Evolutionary conservation across 2,888 invertebrate genomes (phyloP).

Genomic region (Noctua comes): DNA sequence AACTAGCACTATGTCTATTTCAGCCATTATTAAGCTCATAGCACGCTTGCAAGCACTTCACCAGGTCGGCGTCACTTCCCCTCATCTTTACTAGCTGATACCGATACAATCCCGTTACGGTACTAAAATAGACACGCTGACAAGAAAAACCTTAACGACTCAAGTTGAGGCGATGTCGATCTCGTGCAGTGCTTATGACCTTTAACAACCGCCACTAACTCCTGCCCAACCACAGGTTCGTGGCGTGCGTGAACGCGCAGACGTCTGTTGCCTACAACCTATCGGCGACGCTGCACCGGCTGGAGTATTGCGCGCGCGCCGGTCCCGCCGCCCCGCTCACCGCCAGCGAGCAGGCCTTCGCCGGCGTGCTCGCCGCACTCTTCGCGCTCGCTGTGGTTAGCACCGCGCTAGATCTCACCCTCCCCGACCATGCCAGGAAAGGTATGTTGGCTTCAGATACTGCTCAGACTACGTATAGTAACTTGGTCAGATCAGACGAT

Average conservation of each 20-base stretch:
- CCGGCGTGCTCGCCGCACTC: conserved; percentile 74
- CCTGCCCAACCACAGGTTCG: conserved; percentile 75
- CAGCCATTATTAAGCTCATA: not conserved
- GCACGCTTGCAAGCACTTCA: not conserved
- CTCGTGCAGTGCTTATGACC: not conserved
- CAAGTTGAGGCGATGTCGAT: not conserved
- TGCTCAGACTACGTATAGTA: not conserved
- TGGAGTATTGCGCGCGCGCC: conserved; percentile 79
- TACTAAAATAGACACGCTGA: not conserved
- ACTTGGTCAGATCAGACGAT: not conserved
- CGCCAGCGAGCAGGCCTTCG: conserved; percentile 76
- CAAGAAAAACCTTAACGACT: not conserved
- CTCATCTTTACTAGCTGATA: not conserved
- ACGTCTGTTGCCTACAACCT: conserved; percentile 78
- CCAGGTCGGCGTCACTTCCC: not conserved
- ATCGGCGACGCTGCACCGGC: conserved; percentile 77
- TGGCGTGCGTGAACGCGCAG: conserved; percentile 82
- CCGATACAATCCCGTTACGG: not conserved
- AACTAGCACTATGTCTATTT: not conserved
- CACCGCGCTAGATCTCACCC: conserved; percentile 79
- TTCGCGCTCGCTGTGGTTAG: conserved; percentile 78
- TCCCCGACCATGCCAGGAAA: conserved; percentile 80
- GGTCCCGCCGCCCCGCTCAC: conserved; percentile 34
- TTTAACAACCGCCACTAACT: not conserved
- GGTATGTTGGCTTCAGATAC: conserved; percentile 65